Conservation (phyloP, 30 jellyfish, hydroid and myxozoan species). For the Turritopsis dohrnii region DNA sequence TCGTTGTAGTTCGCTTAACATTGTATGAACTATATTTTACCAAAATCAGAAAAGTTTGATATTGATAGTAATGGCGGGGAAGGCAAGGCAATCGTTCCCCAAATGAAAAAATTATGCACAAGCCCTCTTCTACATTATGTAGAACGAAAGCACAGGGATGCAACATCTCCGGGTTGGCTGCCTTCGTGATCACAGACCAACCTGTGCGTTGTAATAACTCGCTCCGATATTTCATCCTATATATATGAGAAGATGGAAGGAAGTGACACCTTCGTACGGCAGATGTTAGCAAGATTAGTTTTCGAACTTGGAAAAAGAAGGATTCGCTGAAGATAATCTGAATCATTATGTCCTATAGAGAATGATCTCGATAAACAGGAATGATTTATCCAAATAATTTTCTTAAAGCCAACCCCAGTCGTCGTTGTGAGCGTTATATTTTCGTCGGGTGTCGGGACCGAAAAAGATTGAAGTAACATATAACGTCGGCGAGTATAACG, state of each 20-base stretch:
- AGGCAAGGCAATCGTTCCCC: constrained; percentile 1
- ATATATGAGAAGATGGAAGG: background rate
- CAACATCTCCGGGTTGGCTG: constrained; percentile 10
- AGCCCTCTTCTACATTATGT: constrained; percentile 7
- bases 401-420: too few species aligned
- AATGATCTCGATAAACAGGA: too few species aligned
- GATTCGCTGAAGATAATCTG: background rate
- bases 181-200: constrained; percentile 13
- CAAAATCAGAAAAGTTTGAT: too few species aligned
- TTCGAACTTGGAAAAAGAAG: background rate
- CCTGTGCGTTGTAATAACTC: constrained; percentile 18
- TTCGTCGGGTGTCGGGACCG: too few species aligned
- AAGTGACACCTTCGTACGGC: background rate
- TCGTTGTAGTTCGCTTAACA: too few species aligned
- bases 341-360: too few species aligned
- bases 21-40: too few species aligned
- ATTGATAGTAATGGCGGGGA: background rate
- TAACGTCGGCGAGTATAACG: too few species aligned
- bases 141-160: constrained; percentile 7
- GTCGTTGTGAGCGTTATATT: too few species aligned
- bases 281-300: background rate
- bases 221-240: background rate
- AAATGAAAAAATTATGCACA: background rate
- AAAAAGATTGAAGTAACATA: too few species aligned
- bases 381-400: too few species aligned